Base-by-base conservation (phyloP, 2,888 invertebrate species). In the Epistrophe eligans region DNA sequence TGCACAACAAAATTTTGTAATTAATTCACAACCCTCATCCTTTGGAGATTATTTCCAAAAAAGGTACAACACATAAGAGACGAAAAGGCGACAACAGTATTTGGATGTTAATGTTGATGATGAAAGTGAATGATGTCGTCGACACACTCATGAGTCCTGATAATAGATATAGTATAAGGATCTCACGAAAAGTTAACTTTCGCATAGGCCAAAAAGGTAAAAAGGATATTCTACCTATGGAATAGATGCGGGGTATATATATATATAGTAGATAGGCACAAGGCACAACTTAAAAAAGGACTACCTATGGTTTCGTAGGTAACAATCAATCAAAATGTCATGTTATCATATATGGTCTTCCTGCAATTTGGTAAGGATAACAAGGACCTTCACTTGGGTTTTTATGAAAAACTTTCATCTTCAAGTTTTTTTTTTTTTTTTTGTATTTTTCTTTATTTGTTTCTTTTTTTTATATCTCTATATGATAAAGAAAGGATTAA, bases 301-400 rank as follows among this genome's bases (percentile, higher is more conserved):
- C 40, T 19, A 58, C 17, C 67, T 50, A 67, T 8, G 19, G 40
- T 55, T 55, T 28, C 13, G 32, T 32, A 28, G 77, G 74, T 73
- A 74, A 74, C 67, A 77, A 85, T 85, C 85, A 85, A 85, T 85
- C 85, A 85, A 82, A 85, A 64, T 82, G 85, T 85, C 85, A 85
- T 81, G 64, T 74, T 85, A 77, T 85, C 81, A 74, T 81, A 64
- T 55, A 85, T 45, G 77, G 73, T 58, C 77, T 73, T 85, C 77
- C 73, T 58, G 77, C 64, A 73, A 85, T 82, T 85, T 85, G 73
- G 85, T 73, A 79, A 82, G 85, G 81, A 85, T 77, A 81, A 77
- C 64, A 71, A 45, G 70, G 50, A 58, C 85, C 77, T 48, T 77
- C 57, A 43, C 50, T 71, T 58, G 79, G 70, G 28, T 67, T 67